Evolutionary conservation across 2,888 invertebrate species (phyloP).

Genomic region (Alviniconcha strummeri): DNA sequence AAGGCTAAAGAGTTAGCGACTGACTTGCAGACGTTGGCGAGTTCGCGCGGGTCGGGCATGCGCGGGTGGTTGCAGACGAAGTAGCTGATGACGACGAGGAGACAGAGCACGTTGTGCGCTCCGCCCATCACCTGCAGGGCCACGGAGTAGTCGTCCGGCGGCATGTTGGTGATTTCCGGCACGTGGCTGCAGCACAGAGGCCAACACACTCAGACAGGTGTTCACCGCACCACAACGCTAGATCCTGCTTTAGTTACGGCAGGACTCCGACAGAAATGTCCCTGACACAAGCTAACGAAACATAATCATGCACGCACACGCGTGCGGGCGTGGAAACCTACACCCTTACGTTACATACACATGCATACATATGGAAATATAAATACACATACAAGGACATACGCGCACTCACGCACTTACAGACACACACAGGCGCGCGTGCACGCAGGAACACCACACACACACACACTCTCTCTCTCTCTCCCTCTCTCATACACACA

Average conservation of each 20-base stretch:
- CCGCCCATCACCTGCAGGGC: slow-evolving; percentile 66
- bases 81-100: slow-evolving; percentile 70
- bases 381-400: background rate
- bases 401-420: background rate
- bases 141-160: slow-evolving; percentile 54
- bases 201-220: too few species aligned
- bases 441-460: background rate
- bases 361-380: too few species aligned
- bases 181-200: slow-evolving; percentile 51
- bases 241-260: too few species aligned
- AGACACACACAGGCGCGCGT: background rate
- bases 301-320: too few species aligned
- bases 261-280: too few species aligned
- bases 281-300: too few species aligned
- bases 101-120: slow-evolving; percentile 66
- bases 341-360: background rate
- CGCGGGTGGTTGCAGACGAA: slow-evolving; percentile 72
- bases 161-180: slow-evolving; percentile 56
- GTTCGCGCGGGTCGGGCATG: slow-evolving; percentile 58
- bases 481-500: too few species aligned
- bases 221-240: too few species aligned
- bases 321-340: background rate
- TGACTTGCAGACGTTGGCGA: slow-evolving; percentile 54
- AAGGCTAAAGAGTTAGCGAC: slow-evolving; percentile 18
- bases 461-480: background rate